phyloP scores from a whole-genome alignment of 2,888 invertebrate genomes.

The Pherbina coryleti region DNA sequence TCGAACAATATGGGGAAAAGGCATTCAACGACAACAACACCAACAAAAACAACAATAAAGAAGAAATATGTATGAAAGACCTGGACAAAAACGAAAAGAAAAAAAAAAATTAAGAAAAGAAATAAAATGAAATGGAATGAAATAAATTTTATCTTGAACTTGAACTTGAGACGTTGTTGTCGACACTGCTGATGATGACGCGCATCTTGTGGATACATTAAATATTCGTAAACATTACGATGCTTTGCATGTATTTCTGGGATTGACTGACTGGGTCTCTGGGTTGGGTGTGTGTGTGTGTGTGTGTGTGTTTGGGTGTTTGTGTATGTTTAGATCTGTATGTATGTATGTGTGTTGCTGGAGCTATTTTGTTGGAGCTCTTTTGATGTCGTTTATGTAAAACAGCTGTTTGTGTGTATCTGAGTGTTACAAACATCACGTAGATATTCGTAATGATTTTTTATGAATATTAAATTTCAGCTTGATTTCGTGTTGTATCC shows the following conservation, averaged over 20 bases:
- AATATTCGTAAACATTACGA: conserved; percentile 45
- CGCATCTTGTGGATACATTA: conserved; percentile 38
- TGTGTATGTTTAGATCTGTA: background rate
- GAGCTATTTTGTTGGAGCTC: conserved; percentile 6
- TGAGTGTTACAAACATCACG: background rate
- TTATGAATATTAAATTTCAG: background rate
- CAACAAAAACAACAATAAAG: background rate
- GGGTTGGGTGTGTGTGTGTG: conserved; percentile 3
- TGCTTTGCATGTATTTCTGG: background rate
- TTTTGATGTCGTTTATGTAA: conserved; percentile 1
- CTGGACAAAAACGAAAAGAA: conserved; percentile 7
- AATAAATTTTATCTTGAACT: conserved; percentile 66
- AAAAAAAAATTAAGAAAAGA: conserved; percentile 47
- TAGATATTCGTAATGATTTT: conserved; percentile 3
- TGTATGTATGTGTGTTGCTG: conserved; percentile 1
- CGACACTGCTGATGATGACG: conserved; percentile 24
- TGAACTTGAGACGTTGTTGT: conserved; percentile 61
- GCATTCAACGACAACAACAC: background rate
- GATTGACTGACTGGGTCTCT: background rate
- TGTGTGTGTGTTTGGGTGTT: background rate
- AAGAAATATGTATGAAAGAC: conserved; percentile 9
- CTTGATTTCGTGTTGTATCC: background rate
- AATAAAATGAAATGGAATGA: conserved; percentile 56
- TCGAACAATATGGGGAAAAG: background rate
- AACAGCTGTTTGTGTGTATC: conserved; percentile 15